These are phyloP conservation scores for Griposia aprilina DNA, from an alignment of 2,888 invertebrate species.

Conservation along the genomic window DNA sequence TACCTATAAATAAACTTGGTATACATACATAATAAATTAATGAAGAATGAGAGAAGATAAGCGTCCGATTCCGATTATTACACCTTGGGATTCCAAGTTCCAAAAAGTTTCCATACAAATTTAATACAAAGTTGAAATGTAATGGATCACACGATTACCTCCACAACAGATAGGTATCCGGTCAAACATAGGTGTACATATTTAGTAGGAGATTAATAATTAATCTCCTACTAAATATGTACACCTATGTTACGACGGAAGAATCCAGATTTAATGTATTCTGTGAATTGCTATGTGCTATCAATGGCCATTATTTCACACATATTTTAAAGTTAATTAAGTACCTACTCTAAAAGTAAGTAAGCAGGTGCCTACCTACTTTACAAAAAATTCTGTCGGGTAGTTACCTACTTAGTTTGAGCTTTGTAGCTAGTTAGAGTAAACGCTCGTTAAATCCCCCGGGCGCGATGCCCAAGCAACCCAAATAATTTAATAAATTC, in stretches of 20 bases:
- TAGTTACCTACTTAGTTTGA: neutral
- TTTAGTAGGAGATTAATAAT: conserved; percentile 8
- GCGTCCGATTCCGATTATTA: neutral
- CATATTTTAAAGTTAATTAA: neutral
- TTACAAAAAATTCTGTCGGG: neutral
- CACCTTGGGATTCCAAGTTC: neutral
- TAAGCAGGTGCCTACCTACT: neutral
- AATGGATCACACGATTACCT: conserved; percentile 38
- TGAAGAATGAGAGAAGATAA: conserved; percentile 7
- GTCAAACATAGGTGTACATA: conserved; percentile 11
- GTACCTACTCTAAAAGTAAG: neutral
- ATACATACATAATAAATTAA: neutral
- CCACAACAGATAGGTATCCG: conserved; percentile 17
- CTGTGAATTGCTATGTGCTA: neutral
- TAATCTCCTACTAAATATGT: no score
- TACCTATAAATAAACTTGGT: neutral
- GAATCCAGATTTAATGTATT: neutral
- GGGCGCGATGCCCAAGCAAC: conserved; percentile 1
- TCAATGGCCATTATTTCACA: conserved; percentile 4
- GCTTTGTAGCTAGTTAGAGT: neutral
- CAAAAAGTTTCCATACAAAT: conserved; percentile 21
- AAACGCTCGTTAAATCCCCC: neutral
- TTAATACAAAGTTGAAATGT: conserved; percentile 13
- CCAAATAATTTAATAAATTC: conserved; percentile 11
- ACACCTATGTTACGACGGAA: conserved; percentile 8